Evolutionary conservation across 2,113 vertebrate genomes (phyloP).

Genomic region (Spilogale gracilis): DNA sequence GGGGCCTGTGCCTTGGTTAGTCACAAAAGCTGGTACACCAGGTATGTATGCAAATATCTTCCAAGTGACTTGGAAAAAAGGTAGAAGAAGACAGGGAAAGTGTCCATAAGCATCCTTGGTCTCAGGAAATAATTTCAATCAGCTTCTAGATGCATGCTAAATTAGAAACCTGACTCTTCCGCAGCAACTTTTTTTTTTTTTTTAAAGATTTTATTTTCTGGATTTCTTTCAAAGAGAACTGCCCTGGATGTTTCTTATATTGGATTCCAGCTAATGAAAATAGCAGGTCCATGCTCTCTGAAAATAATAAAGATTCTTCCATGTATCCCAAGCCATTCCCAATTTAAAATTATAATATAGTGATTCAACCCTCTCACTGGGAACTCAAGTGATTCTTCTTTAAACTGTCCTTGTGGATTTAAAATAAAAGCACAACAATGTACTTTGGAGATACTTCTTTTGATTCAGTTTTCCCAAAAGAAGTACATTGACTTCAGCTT

Average conservation of each 20-base stretch:
- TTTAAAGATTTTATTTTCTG: neutral
- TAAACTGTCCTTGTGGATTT: neutral
- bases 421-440: neutral
- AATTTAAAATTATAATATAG: conserved; percentile 43
- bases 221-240: neutral
- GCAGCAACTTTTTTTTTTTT: neutral
- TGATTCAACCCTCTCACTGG: neutral
- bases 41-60: neutral
- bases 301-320: neutral
- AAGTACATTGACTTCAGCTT: neutral
- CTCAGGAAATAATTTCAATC: neutral
- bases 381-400: conserved; percentile 1
- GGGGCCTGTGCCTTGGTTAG: neutral
- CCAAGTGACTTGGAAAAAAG: neutral
- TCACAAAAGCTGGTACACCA: neutral
- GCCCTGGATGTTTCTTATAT: neutral
- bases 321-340: neutral
- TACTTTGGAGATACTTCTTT: neutral
- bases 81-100: neutral
- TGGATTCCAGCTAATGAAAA: neutral
- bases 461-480: neutral
- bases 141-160: neutral
- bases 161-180: neutral
- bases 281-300: neutral
- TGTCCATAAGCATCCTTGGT: neutral